Evolutionary conservation across 2,888 invertebrate species (phyloP).

Genomic region (Pyralis farinalis): DNA sequence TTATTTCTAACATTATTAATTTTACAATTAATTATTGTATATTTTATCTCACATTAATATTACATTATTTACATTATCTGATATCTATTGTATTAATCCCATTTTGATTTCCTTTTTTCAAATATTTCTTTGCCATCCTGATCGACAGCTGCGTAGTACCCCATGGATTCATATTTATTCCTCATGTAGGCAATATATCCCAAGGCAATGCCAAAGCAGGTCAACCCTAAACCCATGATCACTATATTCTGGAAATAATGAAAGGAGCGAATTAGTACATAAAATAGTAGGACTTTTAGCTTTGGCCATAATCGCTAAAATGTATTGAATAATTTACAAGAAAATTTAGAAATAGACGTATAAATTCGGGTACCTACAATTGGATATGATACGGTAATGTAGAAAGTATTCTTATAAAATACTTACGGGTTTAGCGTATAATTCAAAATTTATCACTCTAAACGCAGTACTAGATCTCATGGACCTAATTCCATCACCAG

Average conservation of each 20-base stretch:
- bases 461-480: conserved; percentile 88
- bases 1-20: no score
- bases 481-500: conserved; percentile 90
- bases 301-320: no score
- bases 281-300: no score
- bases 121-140: conserved; percentile 89
- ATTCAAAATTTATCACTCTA: conserved; percentile 91
- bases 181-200: conserved; percentile 94
- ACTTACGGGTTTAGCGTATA: conserved; percentile 94
- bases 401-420: no score
- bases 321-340: no score
- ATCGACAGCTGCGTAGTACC: conserved; percentile 89
- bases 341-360: no score
- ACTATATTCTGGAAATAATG: conserved; percentile 88
- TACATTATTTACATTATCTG: no score
- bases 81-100: conserved; percentile 74
- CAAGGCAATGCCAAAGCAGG: conserved; percentile 86
- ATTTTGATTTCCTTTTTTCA: conserved; percentile 88
- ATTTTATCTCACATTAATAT: no score
- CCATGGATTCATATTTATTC: conserved; percentile 87
- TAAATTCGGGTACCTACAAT: no score
- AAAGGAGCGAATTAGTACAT: no score
- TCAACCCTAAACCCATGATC: conserved; percentile 91
- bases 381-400: no score
- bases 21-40: no score